Percentiles rank a stretch among this genome's conserved stretches.
Evolutionary conservation across 2,888 invertebrate genomes (phyloP).

Genomic region (Pecten maximus): DNA sequence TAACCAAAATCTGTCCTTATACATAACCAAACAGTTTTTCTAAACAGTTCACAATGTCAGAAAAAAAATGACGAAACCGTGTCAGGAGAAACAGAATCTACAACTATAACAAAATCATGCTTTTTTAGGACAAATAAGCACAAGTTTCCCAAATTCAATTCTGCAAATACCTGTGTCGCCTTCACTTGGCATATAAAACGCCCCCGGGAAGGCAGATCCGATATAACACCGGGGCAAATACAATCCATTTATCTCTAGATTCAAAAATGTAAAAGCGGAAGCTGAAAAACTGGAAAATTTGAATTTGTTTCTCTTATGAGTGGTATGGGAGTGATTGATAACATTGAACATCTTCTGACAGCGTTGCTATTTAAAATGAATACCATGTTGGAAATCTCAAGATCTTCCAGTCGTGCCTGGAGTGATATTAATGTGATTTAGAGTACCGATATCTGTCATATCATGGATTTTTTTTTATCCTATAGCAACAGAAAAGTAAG

Average conservation of each 20-base stretch:
- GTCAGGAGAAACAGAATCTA: too few relatives aligned
- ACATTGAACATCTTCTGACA: neutral
- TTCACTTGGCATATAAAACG: neutral
- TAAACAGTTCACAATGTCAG: too few relatives aligned
- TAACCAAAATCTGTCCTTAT: too few relatives aligned
- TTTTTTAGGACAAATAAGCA: too few relatives aligned
- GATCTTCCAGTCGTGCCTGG: neutral
- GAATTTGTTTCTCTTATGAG: neutral
- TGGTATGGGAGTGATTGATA: neutral
- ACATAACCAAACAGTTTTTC: too few relatives aligned
- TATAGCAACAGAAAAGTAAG: neutral
- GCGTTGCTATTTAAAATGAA: neutral
- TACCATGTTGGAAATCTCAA: neutral
- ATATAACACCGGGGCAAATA: neutral
- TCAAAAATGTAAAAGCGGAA: neutral
- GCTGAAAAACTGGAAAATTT: neutral
- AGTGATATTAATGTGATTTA: neutral
- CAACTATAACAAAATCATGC: too few relatives aligned
- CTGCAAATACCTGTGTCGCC: neutral
- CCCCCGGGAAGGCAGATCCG: neutral
- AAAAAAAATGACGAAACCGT: too few relatives aligned
- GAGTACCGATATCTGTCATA: neutral
- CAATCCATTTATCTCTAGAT: slow-evolving; percentile 4
- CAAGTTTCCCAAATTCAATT: too few relatives aligned
- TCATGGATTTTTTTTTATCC: neutral